These are phyloP conservation scores for Ormyrus pomaceus DNA, from an alignment of 2,888 invertebrate species.

Conservation along the genomic window DNA sequence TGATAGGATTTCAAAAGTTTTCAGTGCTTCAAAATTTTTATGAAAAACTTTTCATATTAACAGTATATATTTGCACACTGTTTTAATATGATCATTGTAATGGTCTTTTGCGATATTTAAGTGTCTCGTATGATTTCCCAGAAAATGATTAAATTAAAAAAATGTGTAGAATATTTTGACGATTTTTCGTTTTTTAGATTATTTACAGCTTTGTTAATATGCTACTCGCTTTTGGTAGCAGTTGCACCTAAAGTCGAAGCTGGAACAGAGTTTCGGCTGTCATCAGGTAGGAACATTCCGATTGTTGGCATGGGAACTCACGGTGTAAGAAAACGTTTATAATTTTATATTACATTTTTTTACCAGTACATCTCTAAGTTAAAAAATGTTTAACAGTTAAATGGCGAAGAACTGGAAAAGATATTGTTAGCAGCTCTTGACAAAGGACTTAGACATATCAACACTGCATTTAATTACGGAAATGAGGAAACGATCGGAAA, in stretches of 20 bases:
- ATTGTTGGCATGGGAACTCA: constrained; percentile 82
- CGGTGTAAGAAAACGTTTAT: background rate
- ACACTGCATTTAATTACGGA: constrained; percentile 87
- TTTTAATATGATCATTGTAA: too few species aligned
- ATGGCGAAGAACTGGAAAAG: constrained; percentile 78
- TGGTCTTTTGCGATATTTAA: too few species aligned
- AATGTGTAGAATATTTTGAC: too few species aligned
- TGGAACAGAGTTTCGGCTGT: constrained; percentile 58
- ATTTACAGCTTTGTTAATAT: too few species aligned
- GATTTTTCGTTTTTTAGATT: too few species aligned
- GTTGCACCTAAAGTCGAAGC: background rate
- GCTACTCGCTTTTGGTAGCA: too few species aligned
- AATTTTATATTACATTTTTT: background rate
- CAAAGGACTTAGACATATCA: constrained; percentile 85
- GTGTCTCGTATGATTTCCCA: too few species aligned
- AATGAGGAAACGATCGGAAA: constrained; percentile 86
- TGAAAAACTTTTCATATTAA: too few species aligned
- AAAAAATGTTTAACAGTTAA: background rate
- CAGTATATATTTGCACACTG: too few species aligned
- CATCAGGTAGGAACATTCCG: constrained; percentile 80
- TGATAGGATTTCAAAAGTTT: too few species aligned
- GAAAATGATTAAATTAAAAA: too few species aligned
- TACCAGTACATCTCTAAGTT: background rate
- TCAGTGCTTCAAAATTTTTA: too few species aligned
- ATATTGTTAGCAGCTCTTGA: constrained; percentile 82